phyloP scores from a whole-genome alignment of 2,888 invertebrate genomes.

The Cheilosia soror region DNA sequence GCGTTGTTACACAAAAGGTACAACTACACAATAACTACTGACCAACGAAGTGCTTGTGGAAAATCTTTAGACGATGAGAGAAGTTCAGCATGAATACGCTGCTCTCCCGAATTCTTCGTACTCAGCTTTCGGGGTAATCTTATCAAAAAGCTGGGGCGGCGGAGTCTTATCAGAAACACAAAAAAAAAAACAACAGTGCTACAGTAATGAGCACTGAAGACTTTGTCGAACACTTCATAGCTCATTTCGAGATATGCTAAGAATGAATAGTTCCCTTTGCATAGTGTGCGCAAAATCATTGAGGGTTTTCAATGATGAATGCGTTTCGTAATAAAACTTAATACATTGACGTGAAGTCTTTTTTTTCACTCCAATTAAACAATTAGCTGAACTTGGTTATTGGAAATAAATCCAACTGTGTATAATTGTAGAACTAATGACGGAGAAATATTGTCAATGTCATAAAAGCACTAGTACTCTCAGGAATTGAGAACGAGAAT shows the following conservation, averaged over 20 bases:
- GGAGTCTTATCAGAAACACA: constrained; percentile 57
- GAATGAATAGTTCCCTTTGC: constrained; percentile 4
- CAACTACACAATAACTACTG: constrained; percentile 53
- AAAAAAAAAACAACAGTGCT: background rate
- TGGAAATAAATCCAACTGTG: constrained; percentile 1
- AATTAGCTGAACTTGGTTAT: constrained; percentile 17
- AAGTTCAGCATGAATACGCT: background rate
- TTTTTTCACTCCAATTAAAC: background rate
- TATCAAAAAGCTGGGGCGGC: constrained; percentile 55
- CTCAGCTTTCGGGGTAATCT: constrained; percentile 61
- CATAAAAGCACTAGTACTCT: constrained; percentile 13
- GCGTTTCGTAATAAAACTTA: background rate
- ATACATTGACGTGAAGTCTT: background rate
- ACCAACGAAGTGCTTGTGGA: constrained; percentile 26
- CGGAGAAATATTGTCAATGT: background rate
- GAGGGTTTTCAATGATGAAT: constrained; percentile 23
- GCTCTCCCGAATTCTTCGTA: constrained; percentile 32
- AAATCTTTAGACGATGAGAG: constrained; percentile 3
- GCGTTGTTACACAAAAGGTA: constrained; percentile 20
- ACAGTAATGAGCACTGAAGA: constrained; percentile 35
- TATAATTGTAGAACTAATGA: background rate
- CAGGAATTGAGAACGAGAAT: constrained; percentile 45
- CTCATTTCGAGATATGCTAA: constrained; percentile 18
- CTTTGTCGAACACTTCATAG: constrained; percentile 32
- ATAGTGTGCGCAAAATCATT: background rate